phyloP scores from a whole-genome alignment of 2,113 vertebrate genomes.

The Periophthalmus modestus region DNA sequence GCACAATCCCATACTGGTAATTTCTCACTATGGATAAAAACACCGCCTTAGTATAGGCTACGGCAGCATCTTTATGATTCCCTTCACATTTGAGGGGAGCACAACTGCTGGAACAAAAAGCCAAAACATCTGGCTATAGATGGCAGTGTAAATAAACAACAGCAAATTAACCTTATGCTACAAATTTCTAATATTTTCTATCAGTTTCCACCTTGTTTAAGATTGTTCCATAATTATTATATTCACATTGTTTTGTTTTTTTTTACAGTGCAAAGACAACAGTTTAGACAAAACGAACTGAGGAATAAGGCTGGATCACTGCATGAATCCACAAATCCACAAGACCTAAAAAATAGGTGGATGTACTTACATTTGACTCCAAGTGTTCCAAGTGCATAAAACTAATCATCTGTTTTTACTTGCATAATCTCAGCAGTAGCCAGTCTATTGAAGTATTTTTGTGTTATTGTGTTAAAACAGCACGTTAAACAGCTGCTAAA shows the following conservation, averaged over 20 bases:
- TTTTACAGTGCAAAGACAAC: constrained; percentile 54
- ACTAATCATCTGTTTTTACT: constrained; percentile 55
- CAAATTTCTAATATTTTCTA: constrained; percentile 32
- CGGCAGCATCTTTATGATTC: constrained; percentile 34
- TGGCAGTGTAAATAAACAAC: constrained; percentile 52
- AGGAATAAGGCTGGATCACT: constrained; percentile 63
- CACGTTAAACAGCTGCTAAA: constrained; percentile 18
- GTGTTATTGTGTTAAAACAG: constrained; percentile 20
- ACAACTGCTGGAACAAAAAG: constrained; percentile 21
- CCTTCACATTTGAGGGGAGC: constrained; percentile 23
- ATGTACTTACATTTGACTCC: constrained; percentile 42
- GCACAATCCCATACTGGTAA: constrained; percentile 26
- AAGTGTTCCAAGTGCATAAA: constrained; percentile 50
- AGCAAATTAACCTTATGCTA: constrained; percentile 42
- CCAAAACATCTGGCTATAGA: constrained; percentile 30
- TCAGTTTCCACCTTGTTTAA: constrained; percentile 47
- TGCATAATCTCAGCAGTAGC: constrained; percentile 69
- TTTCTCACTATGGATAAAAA: constrained; percentile 12
- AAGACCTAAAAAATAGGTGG: constrained; percentile 45
- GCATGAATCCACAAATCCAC: constrained; percentile 51
- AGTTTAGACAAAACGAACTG: constrained; percentile 41
- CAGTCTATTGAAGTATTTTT: constrained; percentile 37
- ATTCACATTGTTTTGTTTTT: constrained; percentile 48
- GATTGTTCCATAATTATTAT: constrained; percentile 49
- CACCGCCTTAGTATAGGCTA: constrained; percentile 14